Evolutionary conservation across 2,113 vertebrate genomes (phyloP), one percentile per base, ranked within the genome.

Genomic region (Pantherophis guttatus): DNA sequence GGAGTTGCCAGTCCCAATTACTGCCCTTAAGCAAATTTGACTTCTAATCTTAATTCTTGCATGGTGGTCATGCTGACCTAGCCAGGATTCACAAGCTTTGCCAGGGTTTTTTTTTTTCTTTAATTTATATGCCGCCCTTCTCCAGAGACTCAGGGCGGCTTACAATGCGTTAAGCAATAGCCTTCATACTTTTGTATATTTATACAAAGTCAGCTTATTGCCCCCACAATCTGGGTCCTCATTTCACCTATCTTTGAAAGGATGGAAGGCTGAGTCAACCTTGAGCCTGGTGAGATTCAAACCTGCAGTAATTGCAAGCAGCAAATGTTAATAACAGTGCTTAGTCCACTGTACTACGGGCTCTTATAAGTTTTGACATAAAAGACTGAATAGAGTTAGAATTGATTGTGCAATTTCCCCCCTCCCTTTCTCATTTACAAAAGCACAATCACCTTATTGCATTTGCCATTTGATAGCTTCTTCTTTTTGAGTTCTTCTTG

Each of bases 341-440:
- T 44, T 44, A 44, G 39, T 44, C 39, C 2, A 44, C 39, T 44
- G 39, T 44, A 44, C 39, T 44, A 44, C 39, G 3, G 39, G 39
- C 39, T 44, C 39, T 44, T 44, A 44, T 44, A 44, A 44, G 50
- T 50, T 94, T 62, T 62, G 52, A 0, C n/a, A 50, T 95, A 52
- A 39, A 93, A 96, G 96, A 96, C 94, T 94, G 94, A 95, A 95
- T 95, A 92, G 93, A 81, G 91, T 85, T 95, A 86, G 44, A n/a
- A 91, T 48, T 96, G 95, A 96, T 96, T 96, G 94, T 94, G 94
- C 91, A 91, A 96, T 95, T 92, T 53, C 75, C 95, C 91, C 88
- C 90, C 2, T 70, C 86, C 44, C 55, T 21, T 93, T 94, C 93
- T 93, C 89, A 50, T 70, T 93, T 93, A 55, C 70, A 92, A 90